Percentiles rank a stretch among this genome's conserved stretches.
Conservation (phyloP, 1,140 invertebrate genomes). For the Drosophila orosa region DNA sequence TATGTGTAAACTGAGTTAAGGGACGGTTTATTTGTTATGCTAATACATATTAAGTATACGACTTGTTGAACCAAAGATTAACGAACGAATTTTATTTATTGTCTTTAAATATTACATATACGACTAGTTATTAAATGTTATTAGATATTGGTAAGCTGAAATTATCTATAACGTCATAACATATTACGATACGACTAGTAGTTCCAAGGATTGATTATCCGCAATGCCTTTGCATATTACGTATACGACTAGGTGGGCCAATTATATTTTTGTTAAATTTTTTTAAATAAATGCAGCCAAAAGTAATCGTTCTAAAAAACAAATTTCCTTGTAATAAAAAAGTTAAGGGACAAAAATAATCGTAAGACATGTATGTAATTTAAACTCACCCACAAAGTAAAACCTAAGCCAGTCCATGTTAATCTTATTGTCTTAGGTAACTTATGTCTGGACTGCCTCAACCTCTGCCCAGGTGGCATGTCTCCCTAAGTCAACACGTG, state of each 20-base stretch:
- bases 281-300: background rate
- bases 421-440: slow-evolving; percentile 10
- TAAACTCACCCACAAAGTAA: background rate
- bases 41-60: no score
- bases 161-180: no score
- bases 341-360: no score
- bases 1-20: background rate
- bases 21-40: background rate
- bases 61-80: no score
- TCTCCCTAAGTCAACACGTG: slow-evolving; percentile 45
- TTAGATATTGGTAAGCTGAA: background rate
- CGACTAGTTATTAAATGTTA: no score
- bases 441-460: slow-evolving; percentile 18
- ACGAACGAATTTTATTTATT: no score
- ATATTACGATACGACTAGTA: no score
- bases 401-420: background rate
- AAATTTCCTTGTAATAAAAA: no score
- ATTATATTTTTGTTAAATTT: background rate
- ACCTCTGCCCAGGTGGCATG: slow-evolving; percentile 21
- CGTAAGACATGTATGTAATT: background rate
- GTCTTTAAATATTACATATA: background rate
- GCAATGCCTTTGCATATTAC: background rate
- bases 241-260: background rate
- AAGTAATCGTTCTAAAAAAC: background rate
- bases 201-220: background rate